Evolutionary conservation across 2,888 invertebrate genomes (phyloP).

Genomic region (Scelioninae gen. 1): DNA sequence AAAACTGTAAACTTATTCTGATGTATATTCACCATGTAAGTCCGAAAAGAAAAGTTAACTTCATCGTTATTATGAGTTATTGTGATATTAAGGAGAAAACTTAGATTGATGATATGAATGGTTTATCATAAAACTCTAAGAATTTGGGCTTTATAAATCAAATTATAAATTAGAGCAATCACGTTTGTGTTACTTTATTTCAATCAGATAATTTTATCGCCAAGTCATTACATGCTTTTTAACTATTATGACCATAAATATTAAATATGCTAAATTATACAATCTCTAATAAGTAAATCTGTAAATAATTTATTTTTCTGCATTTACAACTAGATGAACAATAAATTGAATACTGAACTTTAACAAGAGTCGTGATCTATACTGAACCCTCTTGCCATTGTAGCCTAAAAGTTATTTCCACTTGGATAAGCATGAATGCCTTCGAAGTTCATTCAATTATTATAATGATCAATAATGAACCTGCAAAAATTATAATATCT

Average conservation of each 20-base stretch:
- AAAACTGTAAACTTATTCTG: slow-evolving; percentile 24
- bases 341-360: neutral
- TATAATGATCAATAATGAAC: neutral
- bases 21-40: slow-evolving; percentile 17
- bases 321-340: no score
- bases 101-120: slow-evolving; percentile 27
- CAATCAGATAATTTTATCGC: neutral
- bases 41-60: slow-evolving; percentile 41
- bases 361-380: slow-evolving; percentile 13
- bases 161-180: no score
- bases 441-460: slow-evolving; percentile 23
- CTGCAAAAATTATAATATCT: no score
- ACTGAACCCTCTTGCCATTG: neutral
- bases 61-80: slow-evolving; percentile 31
- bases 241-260: neutral
- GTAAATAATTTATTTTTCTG: no score
- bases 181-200: neutral
- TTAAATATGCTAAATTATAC: neutral
- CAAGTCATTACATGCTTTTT: no score
- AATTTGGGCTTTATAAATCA: slow-evolving; percentile 1
- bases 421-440: slow-evolving; percentile 29
- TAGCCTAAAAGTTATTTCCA: slow-evolving; percentile 13
- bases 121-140: slow-evolving; percentile 10
- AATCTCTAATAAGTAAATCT: no score
- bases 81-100: slow-evolving; percentile 37